Evolutionary conservation across 2,888 invertebrate genomes (phyloP).

Genomic region (Melipona beecheii): DNA sequence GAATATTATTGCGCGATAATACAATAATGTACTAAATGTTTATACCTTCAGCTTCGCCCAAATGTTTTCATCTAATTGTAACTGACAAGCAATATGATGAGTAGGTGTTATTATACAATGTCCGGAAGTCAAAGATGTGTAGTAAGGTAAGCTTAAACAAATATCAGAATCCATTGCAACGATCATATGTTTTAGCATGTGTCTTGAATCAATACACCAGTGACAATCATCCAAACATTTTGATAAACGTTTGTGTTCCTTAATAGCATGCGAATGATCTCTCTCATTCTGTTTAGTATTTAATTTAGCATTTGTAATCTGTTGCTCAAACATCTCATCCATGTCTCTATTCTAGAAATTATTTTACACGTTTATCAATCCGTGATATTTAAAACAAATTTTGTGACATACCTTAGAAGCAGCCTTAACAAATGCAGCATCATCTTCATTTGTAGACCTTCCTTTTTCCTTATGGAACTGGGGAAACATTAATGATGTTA

Average conservation of each 20-base stretch:
- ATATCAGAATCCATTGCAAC: constrained; percentile 92
- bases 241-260: constrained; percentile 89
- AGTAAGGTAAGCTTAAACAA: constrained; percentile 93
- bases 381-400: not conserved
- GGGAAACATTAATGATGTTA: constrained; percentile 62
- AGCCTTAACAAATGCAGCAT: constrained; percentile 91
- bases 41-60: constrained; percentile 93
- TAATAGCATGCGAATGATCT: constrained; percentile 89
- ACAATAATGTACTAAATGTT: constrained; percentile 32
- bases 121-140: constrained; percentile 91
- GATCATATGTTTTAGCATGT: constrained; percentile 93
- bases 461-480: constrained; percentile 93
- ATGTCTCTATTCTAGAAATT: constrained; percentile 85
- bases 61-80: constrained; percentile 96
- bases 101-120: constrained; percentile 95
- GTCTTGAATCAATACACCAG: constrained; percentile 92
- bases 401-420: constrained; percentile 85
- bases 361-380: constrained; percentile 13
- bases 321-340: constrained; percentile 94
- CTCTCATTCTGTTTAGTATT: constrained; percentile 87
- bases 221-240: constrained; percentile 92
- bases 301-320: constrained; percentile 89
- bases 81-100: constrained; percentile 91
- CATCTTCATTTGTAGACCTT: constrained; percentile 91
- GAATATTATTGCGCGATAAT: not conserved